Evolutionary conservation across 2,113 vertebrate species (phyloP).

Genomic region (Prunella himalayana): DNA sequence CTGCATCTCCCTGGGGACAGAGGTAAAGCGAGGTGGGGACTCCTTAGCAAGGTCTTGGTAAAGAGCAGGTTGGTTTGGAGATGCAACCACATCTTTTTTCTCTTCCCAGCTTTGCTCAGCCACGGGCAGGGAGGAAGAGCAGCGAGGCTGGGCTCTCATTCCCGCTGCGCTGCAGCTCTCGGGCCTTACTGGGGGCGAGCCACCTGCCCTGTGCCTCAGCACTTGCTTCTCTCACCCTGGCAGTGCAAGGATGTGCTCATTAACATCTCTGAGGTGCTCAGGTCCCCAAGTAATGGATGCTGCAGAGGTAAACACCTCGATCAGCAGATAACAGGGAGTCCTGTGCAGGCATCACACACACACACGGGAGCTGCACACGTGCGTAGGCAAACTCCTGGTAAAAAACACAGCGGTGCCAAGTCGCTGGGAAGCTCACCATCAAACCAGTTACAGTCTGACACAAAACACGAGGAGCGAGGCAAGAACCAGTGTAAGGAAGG

Average conservation of each 20-base stretch:
- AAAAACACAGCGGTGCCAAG: background rate
- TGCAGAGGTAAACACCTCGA: background rate
- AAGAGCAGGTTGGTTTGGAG: background rate
- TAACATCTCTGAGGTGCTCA: background rate
- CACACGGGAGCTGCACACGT: background rate
- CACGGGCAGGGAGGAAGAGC: background rate
- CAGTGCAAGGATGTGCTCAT: background rate
- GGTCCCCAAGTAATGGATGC: background rate
- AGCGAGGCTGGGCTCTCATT: background rate
- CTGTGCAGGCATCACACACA: background rate
- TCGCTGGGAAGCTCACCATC: background rate
- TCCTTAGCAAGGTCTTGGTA: too few species aligned
- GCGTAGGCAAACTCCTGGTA: background rate
- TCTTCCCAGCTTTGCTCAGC: background rate
- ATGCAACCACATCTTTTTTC: fast-evolving
- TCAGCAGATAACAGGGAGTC: background rate
- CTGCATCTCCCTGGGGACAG: fast-evolving
- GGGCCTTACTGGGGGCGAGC: background rate
- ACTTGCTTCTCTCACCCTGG: background rate
- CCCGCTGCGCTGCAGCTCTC: fast-evolving
- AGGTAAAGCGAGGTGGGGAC: fast-evolving
- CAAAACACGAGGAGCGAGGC: background rate
- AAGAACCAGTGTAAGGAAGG: background rate
- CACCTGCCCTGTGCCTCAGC: background rate
- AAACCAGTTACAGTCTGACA: background rate